Conservation (phyloP, 2,888 invertebrate species). For the Drosophila birchii region DNA sequence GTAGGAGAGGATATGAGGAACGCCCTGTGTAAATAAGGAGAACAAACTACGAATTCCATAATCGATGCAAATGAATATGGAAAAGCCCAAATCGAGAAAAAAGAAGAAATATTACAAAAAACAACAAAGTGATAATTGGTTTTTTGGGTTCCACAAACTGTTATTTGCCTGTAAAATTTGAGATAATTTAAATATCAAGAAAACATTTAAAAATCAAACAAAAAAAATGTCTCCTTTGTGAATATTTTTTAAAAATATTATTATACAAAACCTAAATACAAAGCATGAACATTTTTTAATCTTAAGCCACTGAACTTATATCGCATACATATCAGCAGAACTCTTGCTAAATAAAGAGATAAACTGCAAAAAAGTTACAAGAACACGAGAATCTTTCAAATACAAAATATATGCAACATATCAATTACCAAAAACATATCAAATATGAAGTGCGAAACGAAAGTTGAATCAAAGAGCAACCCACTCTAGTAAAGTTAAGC, state of each 20-base stretch:
- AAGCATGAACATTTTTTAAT: conserved; percentile 29
- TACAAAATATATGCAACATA: conserved; percentile 47
- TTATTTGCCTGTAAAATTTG: conserved; percentile 30
- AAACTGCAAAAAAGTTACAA: conserved; percentile 31
- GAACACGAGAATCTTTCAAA: conserved; percentile 30
- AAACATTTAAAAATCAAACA: conserved; percentile 13
- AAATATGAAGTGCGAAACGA: conserved; percentile 32
- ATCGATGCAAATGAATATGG: conserved; percentile 63
- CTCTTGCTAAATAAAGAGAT: conserved; percentile 9
- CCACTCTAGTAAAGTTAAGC: conserved; percentile 36
- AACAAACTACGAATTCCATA: conserved; percentile 78
- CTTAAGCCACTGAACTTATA: conserved; percentile 41
- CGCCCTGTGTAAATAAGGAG: conserved; percentile 73
- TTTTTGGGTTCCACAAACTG: conserved; percentile 33
- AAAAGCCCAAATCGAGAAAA: conserved; percentile 38
- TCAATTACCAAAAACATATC: conserved; percentile 41
- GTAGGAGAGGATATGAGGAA: conserved; percentile 50
- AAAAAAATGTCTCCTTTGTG: conserved; percentile 37
- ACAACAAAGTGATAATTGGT: conserved; percentile 46
- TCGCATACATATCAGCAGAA: conserved; percentile 43
- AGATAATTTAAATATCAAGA: conserved; percentile 27
- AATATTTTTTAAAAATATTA: conserved; percentile 39
- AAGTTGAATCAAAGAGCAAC: conserved; percentile 20
- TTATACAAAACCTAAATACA: conserved; percentile 38
- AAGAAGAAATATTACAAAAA: conserved; percentile 18